phyloP scores from a whole-genome alignment of 2,113 vertebrate genomes.

The Zapus hudsonius region DNA sequence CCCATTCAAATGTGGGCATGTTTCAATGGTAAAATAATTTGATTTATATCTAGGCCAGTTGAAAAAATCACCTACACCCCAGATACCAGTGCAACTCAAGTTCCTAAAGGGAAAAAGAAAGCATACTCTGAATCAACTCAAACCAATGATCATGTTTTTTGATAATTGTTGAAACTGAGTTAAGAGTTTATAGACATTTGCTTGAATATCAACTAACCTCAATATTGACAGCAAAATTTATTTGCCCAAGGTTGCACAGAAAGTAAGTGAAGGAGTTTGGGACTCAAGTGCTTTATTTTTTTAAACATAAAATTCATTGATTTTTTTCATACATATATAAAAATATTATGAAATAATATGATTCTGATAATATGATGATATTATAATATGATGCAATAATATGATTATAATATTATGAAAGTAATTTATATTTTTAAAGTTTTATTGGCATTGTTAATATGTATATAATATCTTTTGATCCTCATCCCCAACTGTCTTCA shows the following conservation, averaged over 20 bases:
- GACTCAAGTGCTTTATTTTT: not conserved
- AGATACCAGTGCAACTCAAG: not conserved
- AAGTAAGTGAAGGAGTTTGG: not conserved
- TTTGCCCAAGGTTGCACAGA: not conserved
- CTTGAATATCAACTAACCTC: not conserved
- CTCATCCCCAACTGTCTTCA: too few relatives aligned
- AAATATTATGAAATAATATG: too few relatives aligned
- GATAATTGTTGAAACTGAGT: not conserved
- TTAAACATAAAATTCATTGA: too few relatives aligned
- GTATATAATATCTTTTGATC: too few relatives aligned
- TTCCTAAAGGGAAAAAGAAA: not conserved
- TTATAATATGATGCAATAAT: too few relatives aligned
- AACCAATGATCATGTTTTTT: not conserved
- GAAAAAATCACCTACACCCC: not conserved
- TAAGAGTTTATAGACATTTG: not conserved
- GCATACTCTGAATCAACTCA: not conserved
- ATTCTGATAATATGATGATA: too few relatives aligned
- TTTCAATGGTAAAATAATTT: not conserved
- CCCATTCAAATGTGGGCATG: not conserved
- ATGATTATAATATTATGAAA: too few relatives aligned
- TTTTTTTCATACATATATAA: too few relatives aligned
- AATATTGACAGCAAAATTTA: not conserved
- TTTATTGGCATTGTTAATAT: too few relatives aligned
- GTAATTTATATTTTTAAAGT: too few relatives aligned
- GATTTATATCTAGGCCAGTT: not conserved